These are phyloP conservation scores for Limnodromus scolopaceus DNA, from an alignment of 2,797 vertebrate species.

Conservation along the genomic window DNA sequence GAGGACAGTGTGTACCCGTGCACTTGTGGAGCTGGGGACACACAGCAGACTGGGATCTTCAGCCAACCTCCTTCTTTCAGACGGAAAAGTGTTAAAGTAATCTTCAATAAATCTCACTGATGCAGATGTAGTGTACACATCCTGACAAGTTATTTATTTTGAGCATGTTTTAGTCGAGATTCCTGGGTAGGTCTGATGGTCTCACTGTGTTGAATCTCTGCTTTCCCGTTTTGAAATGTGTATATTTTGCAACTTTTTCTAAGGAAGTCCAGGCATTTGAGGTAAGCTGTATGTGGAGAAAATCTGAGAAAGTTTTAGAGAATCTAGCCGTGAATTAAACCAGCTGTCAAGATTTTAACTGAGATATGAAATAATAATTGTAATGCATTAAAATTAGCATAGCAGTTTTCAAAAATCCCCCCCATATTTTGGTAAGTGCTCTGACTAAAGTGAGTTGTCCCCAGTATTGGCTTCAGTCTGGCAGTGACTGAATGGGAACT, in stretches of 20 bases:
- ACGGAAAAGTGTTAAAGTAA: background rate
- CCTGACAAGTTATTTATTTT: conserved; percentile 67
- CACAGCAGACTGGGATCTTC: background rate
- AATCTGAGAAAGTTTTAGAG: background rate
- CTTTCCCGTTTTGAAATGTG: conserved; percentile 36
- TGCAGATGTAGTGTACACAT: background rate
- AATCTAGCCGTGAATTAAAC: background rate
- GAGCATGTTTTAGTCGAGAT: conserved; percentile 5
- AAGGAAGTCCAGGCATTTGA: conserved; percentile 18
- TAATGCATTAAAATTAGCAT: background rate
- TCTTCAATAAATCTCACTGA: background rate
- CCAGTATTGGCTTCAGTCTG: background rate
- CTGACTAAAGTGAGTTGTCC: background rate
- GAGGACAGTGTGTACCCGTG: fast-evolving
- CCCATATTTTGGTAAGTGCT: background rate
- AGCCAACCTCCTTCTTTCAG: background rate
- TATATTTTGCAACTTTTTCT: background rate
- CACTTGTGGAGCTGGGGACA: background rate
- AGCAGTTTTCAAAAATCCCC: background rate
- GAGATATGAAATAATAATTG: background rate
- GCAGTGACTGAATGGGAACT: background rate
- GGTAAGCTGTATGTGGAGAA: background rate
- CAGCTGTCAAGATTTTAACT: conserved; percentile 1
- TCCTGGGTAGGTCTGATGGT: background rate
- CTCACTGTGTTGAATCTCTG: background rate